Percentiles rank a stretch among this genome's conserved stretches.
Evolutionary conservation across 2,113 vertebrate genomes (phyloP).

Genomic region (Calidris pugnax): DNA sequence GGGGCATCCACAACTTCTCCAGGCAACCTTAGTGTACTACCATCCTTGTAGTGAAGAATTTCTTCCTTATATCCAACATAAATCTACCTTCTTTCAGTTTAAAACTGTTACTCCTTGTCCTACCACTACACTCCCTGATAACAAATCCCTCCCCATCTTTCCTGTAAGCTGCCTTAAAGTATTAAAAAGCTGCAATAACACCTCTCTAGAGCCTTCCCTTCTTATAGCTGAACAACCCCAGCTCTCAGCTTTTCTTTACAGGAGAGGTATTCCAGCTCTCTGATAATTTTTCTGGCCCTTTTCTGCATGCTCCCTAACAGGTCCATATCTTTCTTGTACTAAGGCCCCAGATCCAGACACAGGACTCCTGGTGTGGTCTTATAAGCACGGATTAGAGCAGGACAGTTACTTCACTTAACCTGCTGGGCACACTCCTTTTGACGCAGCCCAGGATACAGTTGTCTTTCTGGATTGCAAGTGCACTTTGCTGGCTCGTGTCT

Average conservation of each 20-base stretch:
- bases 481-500: background rate
- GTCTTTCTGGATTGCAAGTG: background rate
- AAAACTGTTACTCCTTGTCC: background rate
- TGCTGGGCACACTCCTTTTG: background rate
- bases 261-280: background rate
- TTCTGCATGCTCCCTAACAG: background rate
- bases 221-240: background rate
- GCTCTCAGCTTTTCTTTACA: background rate
- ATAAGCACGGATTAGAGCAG: background rate
- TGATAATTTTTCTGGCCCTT: background rate
- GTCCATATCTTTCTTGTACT: background rate
- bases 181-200: background rate
- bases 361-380: background rate
- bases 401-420: background rate
- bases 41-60: background rate
- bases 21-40: background rate
- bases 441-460: background rate
- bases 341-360: background rate
- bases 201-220: background rate
- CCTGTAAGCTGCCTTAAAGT: background rate
- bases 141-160: background rate
- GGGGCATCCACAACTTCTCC: background rate
- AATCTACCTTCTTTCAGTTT: background rate
- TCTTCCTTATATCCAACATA: background rate
- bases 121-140: background rate